A percentile compares a stretch with the other conserved stretches of the same genome.
phyloP scores from a whole-genome alignment of 2,797 vertebrate genomes.

The Muscicapa striata region DNA sequence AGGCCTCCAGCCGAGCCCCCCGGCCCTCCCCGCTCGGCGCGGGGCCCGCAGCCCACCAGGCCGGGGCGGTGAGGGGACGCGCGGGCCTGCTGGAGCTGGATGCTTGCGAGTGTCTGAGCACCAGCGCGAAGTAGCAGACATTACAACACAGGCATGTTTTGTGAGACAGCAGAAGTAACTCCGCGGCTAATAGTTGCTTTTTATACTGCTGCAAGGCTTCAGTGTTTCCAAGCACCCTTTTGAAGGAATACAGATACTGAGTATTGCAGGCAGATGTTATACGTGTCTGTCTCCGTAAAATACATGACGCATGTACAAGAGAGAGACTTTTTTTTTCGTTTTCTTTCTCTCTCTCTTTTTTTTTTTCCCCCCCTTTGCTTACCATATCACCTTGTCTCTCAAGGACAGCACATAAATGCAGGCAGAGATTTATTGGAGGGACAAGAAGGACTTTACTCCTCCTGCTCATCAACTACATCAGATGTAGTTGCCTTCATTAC shows the following conservation, averaged over 20 bases:
- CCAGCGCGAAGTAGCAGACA: accelerated
- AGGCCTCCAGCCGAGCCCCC: too few species aligned
- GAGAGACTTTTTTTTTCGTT: neutral
- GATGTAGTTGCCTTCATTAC: neutral
- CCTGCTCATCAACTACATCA: neutral
- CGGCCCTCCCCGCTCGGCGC: accelerated
- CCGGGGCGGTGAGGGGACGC: accelerated
- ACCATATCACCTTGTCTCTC: constrained; percentile 60
- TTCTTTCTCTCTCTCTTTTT: neutral
- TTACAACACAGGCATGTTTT: neutral
- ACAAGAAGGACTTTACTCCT: constrained; percentile 23
- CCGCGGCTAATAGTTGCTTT: neutral
- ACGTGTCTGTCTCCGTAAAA: neutral
- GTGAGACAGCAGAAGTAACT: neutral
- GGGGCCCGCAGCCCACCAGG: accelerated
- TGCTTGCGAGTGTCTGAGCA: neutral
- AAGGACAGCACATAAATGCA: constrained; percentile 37
- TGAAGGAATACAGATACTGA: neutral
- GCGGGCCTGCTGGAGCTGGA: too few species aligned
- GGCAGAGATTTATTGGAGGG: constrained; percentile 63
- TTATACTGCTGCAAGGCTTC: neutral
- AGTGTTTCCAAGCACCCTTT: neutral
- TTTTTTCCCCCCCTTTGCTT: neutral
- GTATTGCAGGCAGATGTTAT: neutral
- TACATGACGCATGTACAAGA: neutral